Percentiles rank a stretch among this genome's conserved stretches.
Evolutionary conservation across 2,888 invertebrate species (phyloP).

Genomic region (Anagyrus pseudococci): DNA sequence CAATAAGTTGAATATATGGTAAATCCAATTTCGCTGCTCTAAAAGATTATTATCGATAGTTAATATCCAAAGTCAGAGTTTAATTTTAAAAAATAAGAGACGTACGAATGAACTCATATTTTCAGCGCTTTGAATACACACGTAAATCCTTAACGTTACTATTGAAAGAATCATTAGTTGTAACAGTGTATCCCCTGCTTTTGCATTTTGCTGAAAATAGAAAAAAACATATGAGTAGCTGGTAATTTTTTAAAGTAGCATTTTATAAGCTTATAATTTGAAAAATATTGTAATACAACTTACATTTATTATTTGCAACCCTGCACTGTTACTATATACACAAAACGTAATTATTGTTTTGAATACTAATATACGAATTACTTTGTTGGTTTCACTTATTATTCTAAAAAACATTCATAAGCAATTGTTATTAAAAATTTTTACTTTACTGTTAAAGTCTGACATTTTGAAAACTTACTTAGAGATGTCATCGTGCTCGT

Average conservation of each 20-base stretch:
- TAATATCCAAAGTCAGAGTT: no score
- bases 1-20: background rate
- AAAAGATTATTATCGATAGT: background rate
- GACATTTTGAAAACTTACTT: background rate
- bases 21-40: background rate
- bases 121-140: constrained; percentile 11
- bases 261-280: background rate
- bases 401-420: background rate
- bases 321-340: background rate
- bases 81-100: background rate
- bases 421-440: background rate
- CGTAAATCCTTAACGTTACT: background rate
- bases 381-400: background rate
- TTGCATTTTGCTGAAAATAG: background rate
- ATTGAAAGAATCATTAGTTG: background rate
- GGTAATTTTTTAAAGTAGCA: background rate
- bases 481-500: constrained; percentile 15
- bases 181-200: background rate
- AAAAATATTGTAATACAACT: background rate
- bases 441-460: background rate
- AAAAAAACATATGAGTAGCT: background rate
- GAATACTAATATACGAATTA: background rate
- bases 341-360: background rate
- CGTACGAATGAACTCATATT: constrained; percentile 8
- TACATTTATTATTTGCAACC: background rate